Conservation (phyloP, 1,140 invertebrate species). For the Drosophila nikananu region DNA sequence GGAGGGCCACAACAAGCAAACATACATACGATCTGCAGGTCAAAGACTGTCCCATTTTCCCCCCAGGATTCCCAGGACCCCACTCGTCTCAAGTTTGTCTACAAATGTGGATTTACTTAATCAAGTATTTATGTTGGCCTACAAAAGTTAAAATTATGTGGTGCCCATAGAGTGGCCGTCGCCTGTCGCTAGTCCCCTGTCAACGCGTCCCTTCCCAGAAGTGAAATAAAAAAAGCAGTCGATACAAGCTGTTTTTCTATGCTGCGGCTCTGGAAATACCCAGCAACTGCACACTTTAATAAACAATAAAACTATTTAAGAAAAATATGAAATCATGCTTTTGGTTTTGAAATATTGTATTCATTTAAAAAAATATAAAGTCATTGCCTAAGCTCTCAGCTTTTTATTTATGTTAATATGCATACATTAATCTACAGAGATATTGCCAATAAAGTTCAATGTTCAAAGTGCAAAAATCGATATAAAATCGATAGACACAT, state of each 20-base stretch:
- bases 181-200: not conserved
- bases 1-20: not conserved
- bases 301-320: not conserved
- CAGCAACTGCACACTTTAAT: not conserved
- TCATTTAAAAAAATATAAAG: not conserved
- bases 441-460: not conserved
- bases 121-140: constrained; percentile 75
- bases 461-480: not conserved
- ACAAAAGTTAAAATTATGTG: constrained; percentile 73
- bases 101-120: constrained; percentile 75
- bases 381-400: accelerated
- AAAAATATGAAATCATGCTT: not conserved
- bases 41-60: constrained; percentile 22
- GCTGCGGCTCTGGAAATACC: not conserved
- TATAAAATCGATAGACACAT: not conserved
- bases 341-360: not conserved
- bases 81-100: constrained; percentile 62
- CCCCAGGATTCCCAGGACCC: not conserved
- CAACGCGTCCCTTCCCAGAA: constrained; percentile 27
- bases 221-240: constrained; percentile 55
- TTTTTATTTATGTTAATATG: too few relatives aligned
- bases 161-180: constrained; percentile 42
- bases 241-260: not conserved
- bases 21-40: constrained; percentile 30
- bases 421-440: accelerated